These are phyloP conservation scores for Cheilosia scutellata DNA, from an alignment of 2,888 invertebrate species.

Conservation along the genomic window DNA sequence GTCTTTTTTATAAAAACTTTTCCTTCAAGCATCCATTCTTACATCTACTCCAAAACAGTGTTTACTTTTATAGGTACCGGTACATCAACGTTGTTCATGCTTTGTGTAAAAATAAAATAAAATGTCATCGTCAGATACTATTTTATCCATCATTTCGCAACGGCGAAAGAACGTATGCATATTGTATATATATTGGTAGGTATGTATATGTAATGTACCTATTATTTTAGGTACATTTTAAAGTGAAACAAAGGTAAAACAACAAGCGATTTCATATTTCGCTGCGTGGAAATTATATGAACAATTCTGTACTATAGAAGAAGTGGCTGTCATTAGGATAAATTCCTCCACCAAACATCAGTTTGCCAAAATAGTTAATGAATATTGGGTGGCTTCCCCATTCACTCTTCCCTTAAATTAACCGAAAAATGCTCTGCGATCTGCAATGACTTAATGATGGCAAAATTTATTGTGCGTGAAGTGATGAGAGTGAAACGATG, in stretches of 20 bases:
- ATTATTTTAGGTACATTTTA: too few relatives aligned
- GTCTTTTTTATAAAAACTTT: too few relatives aligned
- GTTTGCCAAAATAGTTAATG: constrained; percentile 6
- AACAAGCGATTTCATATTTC: not conserved
- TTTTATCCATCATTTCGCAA: constrained; percentile 33
- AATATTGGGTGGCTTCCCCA: not conserved
- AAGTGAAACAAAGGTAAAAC: not conserved
- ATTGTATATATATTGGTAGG: not conserved
- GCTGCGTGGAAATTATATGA: not conserved
- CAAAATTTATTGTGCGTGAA: constrained; percentile 83
- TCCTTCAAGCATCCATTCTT: too few relatives aligned
- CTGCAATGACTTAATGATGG: constrained; percentile 82
- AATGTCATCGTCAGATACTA: constrained; percentile 46
- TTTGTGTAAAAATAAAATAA: constrained; percentile 40
- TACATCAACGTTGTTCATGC: constrained; percentile 11
- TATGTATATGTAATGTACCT: too few relatives aligned
- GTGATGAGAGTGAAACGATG: constrained; percentile 64
- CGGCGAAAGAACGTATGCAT: not conserved
- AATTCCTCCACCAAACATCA: not conserved
- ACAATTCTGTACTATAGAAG: too few relatives aligned
- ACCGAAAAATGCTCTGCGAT: constrained; percentile 76
- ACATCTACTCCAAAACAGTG: too few relatives aligned
- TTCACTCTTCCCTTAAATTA: constrained; percentile 6
- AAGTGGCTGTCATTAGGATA: too few relatives aligned
- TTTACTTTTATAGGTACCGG: not conserved